Evolutionary conservation across 2,113 vertebrate genomes (phyloP).

Genomic region (Aptenodytes forsteri): DNA sequence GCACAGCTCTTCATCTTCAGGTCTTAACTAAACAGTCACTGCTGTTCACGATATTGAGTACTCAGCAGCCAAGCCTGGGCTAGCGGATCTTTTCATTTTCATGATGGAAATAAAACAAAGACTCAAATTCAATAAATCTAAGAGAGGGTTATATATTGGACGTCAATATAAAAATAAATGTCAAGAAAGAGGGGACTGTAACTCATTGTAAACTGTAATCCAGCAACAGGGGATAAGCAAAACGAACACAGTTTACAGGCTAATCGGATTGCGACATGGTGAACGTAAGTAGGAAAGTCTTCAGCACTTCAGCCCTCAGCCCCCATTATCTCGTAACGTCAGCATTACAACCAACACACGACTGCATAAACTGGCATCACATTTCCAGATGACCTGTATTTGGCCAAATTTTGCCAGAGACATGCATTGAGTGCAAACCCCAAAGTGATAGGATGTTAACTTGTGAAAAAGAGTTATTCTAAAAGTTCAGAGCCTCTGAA

Average conservation of each 20-base stretch:
- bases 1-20: neutral
- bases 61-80: neutral
- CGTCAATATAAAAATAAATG: neutral
- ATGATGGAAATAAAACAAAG: neutral
- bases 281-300: neutral
- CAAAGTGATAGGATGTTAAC: neutral
- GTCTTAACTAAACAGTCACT: neutral
- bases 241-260: neutral
- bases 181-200: neutral
- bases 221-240: neutral
- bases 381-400: neutral
- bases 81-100: neutral
- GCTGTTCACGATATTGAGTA: neutral
- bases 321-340: neutral
- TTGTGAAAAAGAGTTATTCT: neutral
- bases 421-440: neutral
- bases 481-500: neutral
- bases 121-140: neutral
- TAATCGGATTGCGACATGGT: accelerated
- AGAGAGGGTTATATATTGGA: neutral
- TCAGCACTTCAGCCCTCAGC: neutral
- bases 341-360: neutral
- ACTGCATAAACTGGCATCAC: neutral
- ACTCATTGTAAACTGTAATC: neutral
- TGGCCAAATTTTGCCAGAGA: neutral